phyloP scores from a whole-genome alignment of 37 sponge, comb jelly and placozoan species.

The Axinella damicornis region DNA sequence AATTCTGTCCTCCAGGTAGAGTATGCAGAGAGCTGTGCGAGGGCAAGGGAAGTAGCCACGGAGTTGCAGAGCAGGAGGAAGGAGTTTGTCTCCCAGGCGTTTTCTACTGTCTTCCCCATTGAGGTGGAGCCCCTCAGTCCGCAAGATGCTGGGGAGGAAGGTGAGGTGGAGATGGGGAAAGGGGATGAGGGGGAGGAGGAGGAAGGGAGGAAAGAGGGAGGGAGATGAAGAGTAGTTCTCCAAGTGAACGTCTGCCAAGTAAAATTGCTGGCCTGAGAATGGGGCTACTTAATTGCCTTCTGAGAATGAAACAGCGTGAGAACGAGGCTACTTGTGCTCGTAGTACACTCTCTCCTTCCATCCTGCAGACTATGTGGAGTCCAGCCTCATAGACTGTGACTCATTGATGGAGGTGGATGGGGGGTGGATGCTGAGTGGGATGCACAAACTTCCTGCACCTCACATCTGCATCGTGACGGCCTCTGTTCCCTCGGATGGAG shows the following conservation, averaged over 20 bases:
- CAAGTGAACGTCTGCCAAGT: neutral
- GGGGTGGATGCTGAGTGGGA: conserved; percentile 72
- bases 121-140: conserved; percentile 64
- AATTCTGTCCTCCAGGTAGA: neutral
- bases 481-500: conserved; percentile 60
- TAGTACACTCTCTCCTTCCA: neutral
- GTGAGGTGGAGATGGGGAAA: neutral
- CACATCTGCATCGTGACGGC: conserved; percentile 50
- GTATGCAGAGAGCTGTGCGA: neutral
- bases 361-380: conserved; percentile 21
- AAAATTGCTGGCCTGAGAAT: neutral
- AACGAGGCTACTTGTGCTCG: too few species aligned
- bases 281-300: too few species aligned
- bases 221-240: too few species aligned
- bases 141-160: conserved; percentile 58
- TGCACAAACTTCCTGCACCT: conserved; percentile 42
- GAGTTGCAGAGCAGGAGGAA: conserved; percentile 13
- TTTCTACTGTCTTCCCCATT: conserved; percentile 35
- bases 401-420: conserved; percentile 56
- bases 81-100: conserved; percentile 12
- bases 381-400: conserved; percentile 44
- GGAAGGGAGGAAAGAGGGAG: too few species aligned
- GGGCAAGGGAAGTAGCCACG: neutral
- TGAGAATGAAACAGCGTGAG: too few species aligned
- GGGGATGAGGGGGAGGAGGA: too few species aligned